Conservation (phyloP, 2,797 vertebrate species). For the Borostomias antarcticus region DNA sequence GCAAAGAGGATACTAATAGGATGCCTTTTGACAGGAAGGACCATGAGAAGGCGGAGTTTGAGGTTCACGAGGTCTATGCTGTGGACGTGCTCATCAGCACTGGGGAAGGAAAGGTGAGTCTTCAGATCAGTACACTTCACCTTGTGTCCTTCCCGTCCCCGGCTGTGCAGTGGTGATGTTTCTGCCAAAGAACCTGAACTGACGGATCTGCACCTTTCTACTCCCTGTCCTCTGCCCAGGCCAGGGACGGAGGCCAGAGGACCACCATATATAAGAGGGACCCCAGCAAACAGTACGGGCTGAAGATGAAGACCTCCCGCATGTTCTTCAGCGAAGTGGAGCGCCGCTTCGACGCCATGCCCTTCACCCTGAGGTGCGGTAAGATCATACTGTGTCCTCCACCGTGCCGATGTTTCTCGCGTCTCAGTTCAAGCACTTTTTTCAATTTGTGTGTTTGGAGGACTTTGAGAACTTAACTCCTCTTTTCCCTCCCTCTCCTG, state of each 20-base stretch:
- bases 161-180: background rate
- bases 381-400: background rate
- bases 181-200: background rate
- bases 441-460: background rate
- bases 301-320: slow-evolving; percentile 99
- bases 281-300: slow-evolving; percentile 92
- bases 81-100: slow-evolving; percentile 95
- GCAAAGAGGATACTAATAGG: background rate
- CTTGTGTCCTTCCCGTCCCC: background rate
- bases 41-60: slow-evolving; percentile 96
- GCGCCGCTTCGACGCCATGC: slow-evolving; percentile 94
- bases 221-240: slow-evolving; percentile 64
- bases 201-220: background rate
- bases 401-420: background rate
- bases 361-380: slow-evolving; percentile 91
- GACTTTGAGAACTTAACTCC: background rate
- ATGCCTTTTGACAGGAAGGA: slow-evolving; percentile 82
- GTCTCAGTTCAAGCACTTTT: too few species aligned
- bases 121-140: slow-evolving; percentile 3
- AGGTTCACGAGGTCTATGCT: slow-evolving; percentile 98
- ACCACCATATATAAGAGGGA: slow-evolving; percentile 97
- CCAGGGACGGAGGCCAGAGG: slow-evolving; percentile 91
- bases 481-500: background rate
- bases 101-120: slow-evolving; percentile 92
- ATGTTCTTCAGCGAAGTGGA: slow-evolving; percentile 97